These are phyloP conservation scores for Thaumetopoea pityocampa DNA, from an alignment of 1,140 invertebrate genomes.

Conservation along the genomic window DNA sequence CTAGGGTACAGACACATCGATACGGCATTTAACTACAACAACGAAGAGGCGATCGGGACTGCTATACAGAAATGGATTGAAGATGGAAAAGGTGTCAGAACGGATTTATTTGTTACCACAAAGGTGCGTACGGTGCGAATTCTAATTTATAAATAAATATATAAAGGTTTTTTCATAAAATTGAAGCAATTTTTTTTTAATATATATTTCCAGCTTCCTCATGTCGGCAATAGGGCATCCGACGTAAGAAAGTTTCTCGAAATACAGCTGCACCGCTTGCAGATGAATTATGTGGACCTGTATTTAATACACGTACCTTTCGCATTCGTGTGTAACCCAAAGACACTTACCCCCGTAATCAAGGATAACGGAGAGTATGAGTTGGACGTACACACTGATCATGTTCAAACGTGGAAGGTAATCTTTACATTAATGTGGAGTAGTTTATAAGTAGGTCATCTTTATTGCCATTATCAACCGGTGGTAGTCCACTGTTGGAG, in stretches of 20 bases:
- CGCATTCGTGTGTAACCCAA: constrained; percentile 76
- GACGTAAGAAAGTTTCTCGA: constrained; percentile 84
- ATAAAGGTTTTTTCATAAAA: too few relatives aligned
- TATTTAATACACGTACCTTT: constrained; percentile 91
- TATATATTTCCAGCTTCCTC: constrained; percentile 71
- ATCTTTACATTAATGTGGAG: not conserved
- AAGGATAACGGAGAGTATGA: constrained; percentile 79
- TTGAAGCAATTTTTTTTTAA: constrained; percentile 1
- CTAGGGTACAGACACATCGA: constrained; percentile 88
- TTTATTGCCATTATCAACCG: too few relatives aligned
- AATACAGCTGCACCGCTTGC: constrained; percentile 83
- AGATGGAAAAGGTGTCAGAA: constrained; percentile 81
- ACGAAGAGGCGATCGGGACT: constrained; percentile 87
- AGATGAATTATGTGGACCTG: constrained; percentile 89
- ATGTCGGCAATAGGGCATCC: constrained; percentile 80
- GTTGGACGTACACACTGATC: constrained; percentile 82
- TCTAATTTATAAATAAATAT: too few relatives aligned
- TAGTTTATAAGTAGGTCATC: too few relatives aligned
- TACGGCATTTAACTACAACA: constrained; percentile 88
- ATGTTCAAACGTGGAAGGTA: constrained; percentile 85
- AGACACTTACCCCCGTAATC: constrained; percentile 60
- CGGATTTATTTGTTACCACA: constrained; percentile 89
- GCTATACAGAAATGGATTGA: constrained; percentile 85
- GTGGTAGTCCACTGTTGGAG: too few relatives aligned
- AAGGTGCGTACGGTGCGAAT: constrained; percentile 84